Evolutionary conservation across 2,113 vertebrate species (phyloP).

Genomic region (Calyptomena viridis): DNA sequence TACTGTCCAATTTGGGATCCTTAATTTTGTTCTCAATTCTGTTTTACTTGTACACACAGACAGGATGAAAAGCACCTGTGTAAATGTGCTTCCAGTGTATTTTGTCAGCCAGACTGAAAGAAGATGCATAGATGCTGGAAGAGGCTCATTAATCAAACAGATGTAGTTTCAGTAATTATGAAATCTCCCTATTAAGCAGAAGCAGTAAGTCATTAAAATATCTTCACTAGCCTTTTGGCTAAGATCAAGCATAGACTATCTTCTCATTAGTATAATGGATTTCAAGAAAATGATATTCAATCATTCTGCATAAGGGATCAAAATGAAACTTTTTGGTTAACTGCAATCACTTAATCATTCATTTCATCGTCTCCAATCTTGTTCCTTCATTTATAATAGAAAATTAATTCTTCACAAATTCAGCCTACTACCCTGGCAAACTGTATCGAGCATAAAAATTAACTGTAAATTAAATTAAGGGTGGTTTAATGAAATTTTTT

Average conservation of each 20-base stretch:
- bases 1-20: background rate
- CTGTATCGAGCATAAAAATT: constrained; percentile 42
- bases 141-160: constrained; percentile 67
- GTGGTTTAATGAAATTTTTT: constrained; percentile 24
- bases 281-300: constrained; percentile 67
- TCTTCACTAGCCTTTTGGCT: constrained; percentile 58
- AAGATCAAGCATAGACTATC: constrained; percentile 63
- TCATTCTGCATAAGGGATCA: constrained; percentile 59
- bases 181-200: constrained; percentile 71
- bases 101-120: background rate
- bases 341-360: constrained; percentile 55
- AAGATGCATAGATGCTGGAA: constrained; percentile 18
- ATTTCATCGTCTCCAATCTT: constrained; percentile 65
- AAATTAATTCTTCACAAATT: constrained; percentile 61
- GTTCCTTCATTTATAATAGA: constrained; percentile 59
- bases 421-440: constrained; percentile 39
- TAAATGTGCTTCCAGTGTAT: background rate
- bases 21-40: background rate
- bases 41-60: background rate
- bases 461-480: constrained; percentile 53
- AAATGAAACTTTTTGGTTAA: constrained; percentile 67
- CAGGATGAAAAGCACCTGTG: background rate
- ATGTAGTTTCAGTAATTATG: constrained; percentile 68
- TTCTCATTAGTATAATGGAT: constrained; percentile 75
- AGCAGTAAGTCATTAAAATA: constrained; percentile 66